Evolutionary conservation across 2,888 invertebrate species (phyloP), one percentile per base, ranked within the genome.

Genomic region (Rotaria macrura): DNA sequence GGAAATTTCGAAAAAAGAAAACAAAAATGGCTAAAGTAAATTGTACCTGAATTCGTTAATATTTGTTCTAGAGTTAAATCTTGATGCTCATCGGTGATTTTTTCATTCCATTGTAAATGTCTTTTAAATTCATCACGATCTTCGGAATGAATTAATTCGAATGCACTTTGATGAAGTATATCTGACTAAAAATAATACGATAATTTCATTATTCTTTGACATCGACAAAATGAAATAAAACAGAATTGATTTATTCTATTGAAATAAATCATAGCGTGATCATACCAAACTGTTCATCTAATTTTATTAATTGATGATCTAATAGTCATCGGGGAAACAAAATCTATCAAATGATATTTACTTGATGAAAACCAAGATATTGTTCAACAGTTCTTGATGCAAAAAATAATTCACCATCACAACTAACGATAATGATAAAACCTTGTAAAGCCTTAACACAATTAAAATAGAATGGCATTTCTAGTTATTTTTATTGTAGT

Each of bases 301-400:
- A 54, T 85, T 47, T 57, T 29, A 38, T 47, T 49, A 87, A 79
- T 49, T 40, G 72, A 29, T 65, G 47, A 72, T 43, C 29, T 85
- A 72, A 85, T 29, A 79, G 20, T 84, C 29, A 52, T 47, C 25
- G 47, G 74, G 25, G 34, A 85, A 4, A 38, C n/a, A n/a, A 85
- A 17, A 25, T 54, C 54, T 54, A 54, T 54, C 7, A 25, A 54
- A 54, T 54, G 29, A 29, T 79, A 84, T 92, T 92, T 93, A 98
- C 98, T 95, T 99, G 99, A 93, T 99, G 98, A 93, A 99, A 99
- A 92, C 99, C 99, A 90, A 99, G 93, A 93, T 97, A 99, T 91
- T 96, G 97, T 93, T 99, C 99, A 91, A 99, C 98, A 92, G 97
- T 97, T 93, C 98, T 96, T 87, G 98, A 97, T 87, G 97, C 97